Percentiles rank a stretch among this genome's conserved stretches.
Conservation (phyloP, 2,113 vertebrate species). For the Sphyrna mokarran region DNA sequence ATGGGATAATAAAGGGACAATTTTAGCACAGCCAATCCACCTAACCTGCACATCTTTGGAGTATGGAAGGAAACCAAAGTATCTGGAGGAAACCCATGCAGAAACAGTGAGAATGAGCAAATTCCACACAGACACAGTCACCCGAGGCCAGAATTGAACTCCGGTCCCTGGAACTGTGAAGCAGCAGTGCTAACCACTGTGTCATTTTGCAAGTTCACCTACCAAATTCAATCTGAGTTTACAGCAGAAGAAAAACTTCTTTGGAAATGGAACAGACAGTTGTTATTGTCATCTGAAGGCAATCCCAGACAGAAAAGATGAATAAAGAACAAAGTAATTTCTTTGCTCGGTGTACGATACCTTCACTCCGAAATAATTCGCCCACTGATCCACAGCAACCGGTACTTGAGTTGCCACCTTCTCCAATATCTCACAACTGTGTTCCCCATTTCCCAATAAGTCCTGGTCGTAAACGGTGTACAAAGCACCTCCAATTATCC, state of each 20-base stretch:
- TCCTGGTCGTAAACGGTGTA: constrained; percentile 76
- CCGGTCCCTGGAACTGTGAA: no score
- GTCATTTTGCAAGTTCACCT: no score
- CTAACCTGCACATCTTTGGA: no score
- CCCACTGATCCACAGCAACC: constrained; percentile 74
- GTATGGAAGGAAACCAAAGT: no score
- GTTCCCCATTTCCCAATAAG: constrained; percentile 64
- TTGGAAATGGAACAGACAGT: not conserved
- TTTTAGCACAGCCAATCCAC: no score
- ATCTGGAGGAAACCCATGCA: no score
- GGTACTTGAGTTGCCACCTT: constrained; percentile 68
- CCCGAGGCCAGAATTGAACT: no score
- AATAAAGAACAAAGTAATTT: not conserved
- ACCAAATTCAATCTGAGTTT: not conserved
- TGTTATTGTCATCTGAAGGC: not conserved
- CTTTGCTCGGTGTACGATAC: constrained; percentile 47
- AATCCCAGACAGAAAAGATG: not conserved
- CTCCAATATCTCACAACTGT: constrained; percentile 67
- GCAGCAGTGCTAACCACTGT: no score
- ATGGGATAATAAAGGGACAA: no score
- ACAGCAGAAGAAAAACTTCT: not conserved
- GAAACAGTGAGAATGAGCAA: no score
- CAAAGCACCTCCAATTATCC: constrained; percentile 76
- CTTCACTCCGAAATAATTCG: constrained; percentile 75
- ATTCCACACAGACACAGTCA: no score